A percentile compares a stretch with the other conserved stretches of the same genome.
phyloP scores from a whole-genome alignment of 2,888 invertebrate species.

The Entomobrya multifasciata region DNA sequence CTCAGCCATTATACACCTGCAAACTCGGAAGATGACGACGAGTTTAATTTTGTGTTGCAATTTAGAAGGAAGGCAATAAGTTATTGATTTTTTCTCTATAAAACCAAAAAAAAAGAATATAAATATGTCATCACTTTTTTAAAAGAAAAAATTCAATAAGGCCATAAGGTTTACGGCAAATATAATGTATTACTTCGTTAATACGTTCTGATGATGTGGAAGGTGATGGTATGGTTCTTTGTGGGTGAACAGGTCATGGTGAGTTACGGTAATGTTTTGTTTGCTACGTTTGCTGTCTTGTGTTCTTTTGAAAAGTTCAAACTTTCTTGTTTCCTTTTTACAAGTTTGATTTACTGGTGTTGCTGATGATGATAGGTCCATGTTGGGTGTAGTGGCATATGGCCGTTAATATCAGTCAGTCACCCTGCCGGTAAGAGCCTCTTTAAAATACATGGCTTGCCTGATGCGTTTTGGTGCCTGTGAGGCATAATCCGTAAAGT shows the following conservation, averaged over 20 bases:
- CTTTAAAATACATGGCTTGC: not conserved
- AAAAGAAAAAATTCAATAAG: not conserved
- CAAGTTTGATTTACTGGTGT: not conserved
- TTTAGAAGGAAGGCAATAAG: not conserved
- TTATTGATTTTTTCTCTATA: slow-evolving; percentile 26
- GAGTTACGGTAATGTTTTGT: not conserved
- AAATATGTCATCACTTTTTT: not conserved
- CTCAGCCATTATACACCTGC: too few species aligned
- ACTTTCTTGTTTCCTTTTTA: not conserved
- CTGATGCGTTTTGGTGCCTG: not conserved
- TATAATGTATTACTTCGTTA: slow-evolving; percentile 29
- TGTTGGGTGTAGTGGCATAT: not conserved
- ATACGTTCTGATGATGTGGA: slow-evolving; percentile 27
- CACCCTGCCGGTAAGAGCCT: not conserved
- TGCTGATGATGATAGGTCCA: not conserved
- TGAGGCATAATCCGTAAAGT: slow-evolving; percentile 11
- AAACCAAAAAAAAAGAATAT: slow-evolving; percentile 3
- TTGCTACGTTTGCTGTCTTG: too few species aligned
- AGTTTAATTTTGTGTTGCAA: not conserved
- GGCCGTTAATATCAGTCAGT: slow-evolving; percentile 12
- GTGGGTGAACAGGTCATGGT: slow-evolving; percentile 14
- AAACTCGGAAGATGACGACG: not conserved
- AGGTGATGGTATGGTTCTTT: not conserved
- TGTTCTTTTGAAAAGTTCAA: not conserved
- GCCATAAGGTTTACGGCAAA: not conserved